Percentiles rank a stretch among this genome's conserved stretches.
Conservation (phyloP, 2,888 invertebrate genomes). For the Calameuta filiformis region DNA sequence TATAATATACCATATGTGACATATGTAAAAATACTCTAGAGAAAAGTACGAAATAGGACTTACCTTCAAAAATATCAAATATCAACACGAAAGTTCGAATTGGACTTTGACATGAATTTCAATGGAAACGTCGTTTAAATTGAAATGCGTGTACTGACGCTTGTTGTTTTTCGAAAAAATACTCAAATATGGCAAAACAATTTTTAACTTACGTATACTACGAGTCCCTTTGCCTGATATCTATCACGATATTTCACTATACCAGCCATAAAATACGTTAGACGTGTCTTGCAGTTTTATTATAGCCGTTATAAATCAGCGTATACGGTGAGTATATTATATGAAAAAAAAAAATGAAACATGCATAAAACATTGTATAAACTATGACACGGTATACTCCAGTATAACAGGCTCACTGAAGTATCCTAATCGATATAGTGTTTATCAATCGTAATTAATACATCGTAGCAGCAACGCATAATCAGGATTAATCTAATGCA, state of each 20-base stretch:
- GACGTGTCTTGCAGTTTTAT: background rate
- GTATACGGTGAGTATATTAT: background rate
- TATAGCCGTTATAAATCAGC: background rate
- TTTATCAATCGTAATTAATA: background rate
- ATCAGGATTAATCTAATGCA: background rate
- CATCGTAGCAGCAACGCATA: background rate
- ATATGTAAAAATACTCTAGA: background rate
- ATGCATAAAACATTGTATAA: background rate
- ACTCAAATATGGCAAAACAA: background rate
- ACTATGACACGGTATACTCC: background rate
- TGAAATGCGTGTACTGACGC: background rate
- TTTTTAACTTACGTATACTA: background rate
- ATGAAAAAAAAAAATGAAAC: background rate
- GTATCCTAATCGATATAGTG: background rate
- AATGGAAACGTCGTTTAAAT: background rate
- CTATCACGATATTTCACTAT: background rate
- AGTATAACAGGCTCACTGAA: background rate
- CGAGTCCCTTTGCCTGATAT: background rate
- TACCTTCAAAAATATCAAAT: background rate
- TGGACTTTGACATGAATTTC: background rate
- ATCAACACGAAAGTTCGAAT: background rate
- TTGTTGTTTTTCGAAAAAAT: background rate
- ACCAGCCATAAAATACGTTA: background rate
- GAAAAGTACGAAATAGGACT: background rate
- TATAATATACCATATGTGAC: background rate